Conservation (phyloP, 1,140 invertebrate genomes). For the Prorops nasuta region DNA sequence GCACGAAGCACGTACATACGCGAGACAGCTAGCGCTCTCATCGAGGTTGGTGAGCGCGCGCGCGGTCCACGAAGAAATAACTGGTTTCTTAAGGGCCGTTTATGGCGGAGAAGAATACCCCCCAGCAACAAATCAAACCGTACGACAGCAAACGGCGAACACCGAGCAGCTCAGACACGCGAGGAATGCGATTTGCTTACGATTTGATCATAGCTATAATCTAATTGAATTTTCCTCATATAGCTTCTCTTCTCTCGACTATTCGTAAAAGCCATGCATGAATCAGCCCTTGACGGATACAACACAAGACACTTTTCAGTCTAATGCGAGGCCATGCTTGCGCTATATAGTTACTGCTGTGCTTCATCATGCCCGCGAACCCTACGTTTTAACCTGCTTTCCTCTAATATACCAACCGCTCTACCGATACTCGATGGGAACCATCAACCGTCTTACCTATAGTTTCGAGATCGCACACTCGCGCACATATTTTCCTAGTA, state of each 20-base stretch:
- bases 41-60: slow-evolving; percentile 1
- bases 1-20: background rate
- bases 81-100: slow-evolving; percentile 23
- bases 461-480: too few relatives aligned
- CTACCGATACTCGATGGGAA: too few relatives aligned
- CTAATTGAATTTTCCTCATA: slow-evolving; percentile 24
- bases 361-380: too few relatives aligned
- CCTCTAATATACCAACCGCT: too few relatives aligned
- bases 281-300: too few relatives aligned
- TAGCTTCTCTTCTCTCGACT: background rate
- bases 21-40: background rate
- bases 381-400: too few relatives aligned
- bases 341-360: too few relatives aligned
- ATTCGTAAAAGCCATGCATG: too few relatives aligned
- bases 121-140: slow-evolving; percentile 19
- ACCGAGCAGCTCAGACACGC: slow-evolving; percentile 19
- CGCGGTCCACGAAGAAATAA: slow-evolving; percentile 12
- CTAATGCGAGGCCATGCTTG: too few relatives aligned
- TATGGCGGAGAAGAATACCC: slow-evolving; percentile 13
- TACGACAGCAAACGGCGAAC: slow-evolving; percentile 16
- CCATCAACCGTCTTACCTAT: too few relatives aligned
- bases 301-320: too few relatives aligned
- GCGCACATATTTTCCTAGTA: too few relatives aligned
- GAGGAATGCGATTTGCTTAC: slow-evolving; percentile 25
- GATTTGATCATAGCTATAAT: slow-evolving; percentile 13